Conservation (phyloP, 2,888 invertebrate genomes). For the Epinotia demarniana region DNA sequence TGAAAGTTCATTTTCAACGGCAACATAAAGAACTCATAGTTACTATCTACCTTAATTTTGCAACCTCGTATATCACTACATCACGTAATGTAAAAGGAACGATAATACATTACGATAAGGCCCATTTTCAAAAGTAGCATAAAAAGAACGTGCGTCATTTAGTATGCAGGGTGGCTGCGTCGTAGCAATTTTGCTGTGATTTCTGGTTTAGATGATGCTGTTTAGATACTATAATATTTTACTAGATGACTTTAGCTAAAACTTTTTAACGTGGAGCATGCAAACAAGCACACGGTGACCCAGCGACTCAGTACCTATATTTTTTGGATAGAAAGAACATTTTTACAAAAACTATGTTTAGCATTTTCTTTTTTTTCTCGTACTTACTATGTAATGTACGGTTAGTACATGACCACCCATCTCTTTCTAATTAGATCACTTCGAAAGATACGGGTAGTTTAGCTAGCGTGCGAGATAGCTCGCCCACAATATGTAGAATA, state of each 20-base stretch:
- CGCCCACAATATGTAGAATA: too few relatives aligned
- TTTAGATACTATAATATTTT: background rate
- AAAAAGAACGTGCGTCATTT: background rate
- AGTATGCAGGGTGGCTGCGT: background rate
- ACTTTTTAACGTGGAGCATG: background rate
- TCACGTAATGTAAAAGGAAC: background rate
- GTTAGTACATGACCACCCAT: too few relatives aligned
- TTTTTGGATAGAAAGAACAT: too few relatives aligned
- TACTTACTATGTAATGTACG: too few relatives aligned
- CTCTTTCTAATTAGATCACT: too few relatives aligned
- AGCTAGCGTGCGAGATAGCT: too few relatives aligned
- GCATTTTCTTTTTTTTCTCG: too few relatives aligned
- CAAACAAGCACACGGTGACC: too few relatives aligned
- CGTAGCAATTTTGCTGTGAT: slow-evolving; percentile 1
- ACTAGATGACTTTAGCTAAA: background rate
- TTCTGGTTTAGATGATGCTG: background rate
- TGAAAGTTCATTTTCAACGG: too few relatives aligned
- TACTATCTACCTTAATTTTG: background rate
- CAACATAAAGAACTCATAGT: background rate
- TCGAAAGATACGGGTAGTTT: too few relatives aligned
- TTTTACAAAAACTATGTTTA: too few relatives aligned
- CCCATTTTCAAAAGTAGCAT: background rate
- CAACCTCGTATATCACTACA: background rate
- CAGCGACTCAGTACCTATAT: too few relatives aligned
- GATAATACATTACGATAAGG: background rate